These are phyloP conservation scores for Hypotaenidia okinawae DNA, from an alignment of 2,797 vertebrate species.

Conservation along the genomic window DNA sequence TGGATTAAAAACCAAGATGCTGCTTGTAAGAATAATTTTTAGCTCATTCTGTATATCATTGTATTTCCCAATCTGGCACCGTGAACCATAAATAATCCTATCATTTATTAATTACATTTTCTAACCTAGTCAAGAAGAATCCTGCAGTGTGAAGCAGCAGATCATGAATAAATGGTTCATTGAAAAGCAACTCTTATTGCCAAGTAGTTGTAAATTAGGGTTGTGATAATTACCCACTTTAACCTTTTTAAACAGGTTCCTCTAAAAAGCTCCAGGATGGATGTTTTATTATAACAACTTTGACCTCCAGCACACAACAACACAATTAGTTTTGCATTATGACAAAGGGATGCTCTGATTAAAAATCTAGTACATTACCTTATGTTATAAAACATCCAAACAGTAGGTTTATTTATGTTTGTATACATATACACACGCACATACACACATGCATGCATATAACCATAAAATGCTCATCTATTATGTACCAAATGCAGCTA, in stretches of 20 bases:
- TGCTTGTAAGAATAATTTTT: slow-evolving; percentile 67
- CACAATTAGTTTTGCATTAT: slow-evolving; percentile 74
- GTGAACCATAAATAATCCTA: slow-evolving; percentile 84
- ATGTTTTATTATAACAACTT: slow-evolving; percentile 78
- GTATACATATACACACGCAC: background rate
- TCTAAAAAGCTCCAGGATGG: slow-evolving; percentile 77
- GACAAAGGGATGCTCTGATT: slow-evolving; percentile 71
- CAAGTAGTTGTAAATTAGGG: slow-evolving; percentile 79
- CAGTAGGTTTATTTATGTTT: background rate
- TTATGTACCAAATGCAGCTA: background rate
- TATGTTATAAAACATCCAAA: slow-evolving; percentile 30
- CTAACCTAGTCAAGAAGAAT: slow-evolving; percentile 80
- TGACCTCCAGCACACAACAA: slow-evolving; percentile 73
- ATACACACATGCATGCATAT: background rate
- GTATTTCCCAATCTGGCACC: slow-evolving; percentile 78
- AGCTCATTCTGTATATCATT: slow-evolving; percentile 73
- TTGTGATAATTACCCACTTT: slow-evolving; percentile 82
- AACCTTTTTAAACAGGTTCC: slow-evolving; percentile 80
- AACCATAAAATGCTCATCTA: background rate
- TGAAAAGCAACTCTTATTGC: slow-evolving; percentile 80
- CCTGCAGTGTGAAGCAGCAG: slow-evolving; percentile 73
- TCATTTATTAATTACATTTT: slow-evolving; percentile 83
- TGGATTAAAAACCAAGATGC: slow-evolving; percentile 70
- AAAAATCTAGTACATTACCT: background rate
- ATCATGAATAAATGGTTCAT: slow-evolving; percentile 79